Percentiles rank a stretch among this genome's conserved stretches.
Evolutionary conservation across 2,888 invertebrate species (phyloP).

Genomic region (Gymnoscelis rufifasciata): DNA sequence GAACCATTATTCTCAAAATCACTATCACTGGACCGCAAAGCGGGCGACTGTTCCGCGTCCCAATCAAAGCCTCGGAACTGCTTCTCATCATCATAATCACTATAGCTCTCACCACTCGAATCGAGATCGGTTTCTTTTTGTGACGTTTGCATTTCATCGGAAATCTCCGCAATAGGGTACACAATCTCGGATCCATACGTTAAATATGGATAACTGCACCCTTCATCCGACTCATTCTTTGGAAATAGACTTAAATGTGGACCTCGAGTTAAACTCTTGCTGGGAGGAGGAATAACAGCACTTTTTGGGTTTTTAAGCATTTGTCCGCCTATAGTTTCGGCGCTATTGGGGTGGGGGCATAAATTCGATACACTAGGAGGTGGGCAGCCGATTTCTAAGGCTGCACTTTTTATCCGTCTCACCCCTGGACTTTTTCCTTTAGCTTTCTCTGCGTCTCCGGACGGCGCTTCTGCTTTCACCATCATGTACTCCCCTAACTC

Average conservation of each 20-base stretch:
- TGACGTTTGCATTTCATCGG: slow-evolving; percentile 86
- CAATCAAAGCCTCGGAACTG: slow-evolving; percentile 74
- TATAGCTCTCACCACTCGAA: slow-evolving; percentile 80
- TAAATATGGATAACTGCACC: slow-evolving; percentile 85
- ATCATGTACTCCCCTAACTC: slow-evolving; percentile 76
- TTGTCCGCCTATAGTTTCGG: slow-evolving; percentile 85
- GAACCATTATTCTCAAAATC: slow-evolving; percentile 85
- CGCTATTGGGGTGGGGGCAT: slow-evolving; percentile 89
- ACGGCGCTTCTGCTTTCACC: slow-evolving; percentile 72
- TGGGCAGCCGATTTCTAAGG: slow-evolving; percentile 84
- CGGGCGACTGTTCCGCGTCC: slow-evolving; percentile 70
- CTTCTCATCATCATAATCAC: slow-evolving; percentile 81
- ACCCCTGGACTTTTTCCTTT: slow-evolving; percentile 82
- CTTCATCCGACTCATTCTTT: slow-evolving; percentile 82
- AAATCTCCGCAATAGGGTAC: slow-evolving; percentile 91
- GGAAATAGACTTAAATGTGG: slow-evolving; percentile 85
- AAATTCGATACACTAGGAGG: slow-evolving; percentile 84
- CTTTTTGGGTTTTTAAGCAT: slow-evolving; percentile 83
- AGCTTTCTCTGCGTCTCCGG: slow-evolving; percentile 57
- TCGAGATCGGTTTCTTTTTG: slow-evolving; percentile 81
- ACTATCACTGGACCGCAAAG: slow-evolving; percentile 79
- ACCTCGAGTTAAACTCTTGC: slow-evolving; percentile 83
- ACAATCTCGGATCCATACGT: slow-evolving; percentile 87
- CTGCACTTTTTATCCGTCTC: slow-evolving; percentile 84
- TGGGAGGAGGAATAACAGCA: slow-evolving; percentile 83